Base-by-base conservation (phyloP, 2,797 vertebrate species). In the Novumbra hubbsi region DNA sequence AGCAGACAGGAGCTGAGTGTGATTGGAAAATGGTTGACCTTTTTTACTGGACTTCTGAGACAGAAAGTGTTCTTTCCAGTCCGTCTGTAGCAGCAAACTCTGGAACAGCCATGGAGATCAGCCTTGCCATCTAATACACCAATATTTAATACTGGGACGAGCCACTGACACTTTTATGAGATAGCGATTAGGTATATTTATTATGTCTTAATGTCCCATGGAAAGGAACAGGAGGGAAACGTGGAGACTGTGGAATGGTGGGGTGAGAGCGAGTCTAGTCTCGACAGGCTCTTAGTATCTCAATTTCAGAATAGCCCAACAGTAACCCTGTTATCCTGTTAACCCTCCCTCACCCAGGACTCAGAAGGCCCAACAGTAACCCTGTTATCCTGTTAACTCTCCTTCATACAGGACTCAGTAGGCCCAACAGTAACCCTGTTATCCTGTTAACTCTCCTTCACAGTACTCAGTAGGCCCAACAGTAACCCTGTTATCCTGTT, bases 101-200 rank as follows among this genome's bases (percentile, higher is more conserved):
- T 63, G 60, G 27, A 27, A 38, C 30, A 66, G 64, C 6, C 60
- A 30, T 19, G 32, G 64, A 19, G 28, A 66, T 68, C 67, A 45
- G 41, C 21, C 67, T 3, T 24, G 67, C 67, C 67, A 68, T 41
- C 15, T 68, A 24, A 68, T 24, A 68, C 67, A 14, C 38, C 67
- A 15, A 27, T 68, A 45, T 68, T 45, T 45, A 68, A 68, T 9
- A 48, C 67, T 32, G 67, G 41, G 11, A 45, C 67, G 5, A 49
- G 41, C 4, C 38, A 24, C n/a, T 27, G 69, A 67, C 65, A 67
- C 65, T 45, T 67, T 67, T 38, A 67, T 67, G 32, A 67, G 32
- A 67, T 67, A 41, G 32, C n/a, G 65, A 67, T 38, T 38, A 67
- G 65, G 65, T 38, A n/a, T 67, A 67, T 67, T 67, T 67, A 66